Evolutionary conservation across 2,797 vertebrate species (phyloP).

Genomic region (Steatocranus sp.): DNA sequence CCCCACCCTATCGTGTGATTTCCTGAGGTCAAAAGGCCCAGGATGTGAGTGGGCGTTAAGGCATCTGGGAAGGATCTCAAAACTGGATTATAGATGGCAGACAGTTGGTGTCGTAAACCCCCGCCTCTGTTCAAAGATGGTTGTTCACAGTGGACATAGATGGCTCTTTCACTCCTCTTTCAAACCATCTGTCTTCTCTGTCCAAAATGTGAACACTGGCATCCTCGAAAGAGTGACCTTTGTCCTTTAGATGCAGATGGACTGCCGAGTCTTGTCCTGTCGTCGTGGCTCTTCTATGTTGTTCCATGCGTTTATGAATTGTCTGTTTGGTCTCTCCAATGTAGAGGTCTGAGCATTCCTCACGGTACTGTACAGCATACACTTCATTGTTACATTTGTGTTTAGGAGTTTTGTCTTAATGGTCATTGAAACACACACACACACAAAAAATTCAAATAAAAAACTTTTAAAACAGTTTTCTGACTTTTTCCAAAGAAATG

Average conservation of each 20-base stretch:
- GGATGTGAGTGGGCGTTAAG: neutral
- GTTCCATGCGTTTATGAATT: rapidly evolving
- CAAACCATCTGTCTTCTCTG: neutral
- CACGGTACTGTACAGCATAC: neutral
- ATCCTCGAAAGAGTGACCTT: neutral
- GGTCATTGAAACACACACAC: neutral
- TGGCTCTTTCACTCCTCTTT: rapidly evolving
- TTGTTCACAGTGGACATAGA: rapidly evolving
- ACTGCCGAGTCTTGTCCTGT: rapidly evolving
- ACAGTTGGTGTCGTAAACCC: neutral
- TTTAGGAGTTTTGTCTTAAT: neutral
- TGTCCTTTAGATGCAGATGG: rapidly evolving
- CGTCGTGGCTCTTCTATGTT: neutral
- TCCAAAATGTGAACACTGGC: rapidly evolving
- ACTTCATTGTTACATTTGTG: neutral
- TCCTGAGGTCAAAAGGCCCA: rapidly evolving
- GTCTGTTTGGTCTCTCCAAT: neutral
- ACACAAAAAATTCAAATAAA: rapidly evolving
- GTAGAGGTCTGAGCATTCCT: too few species aligned
- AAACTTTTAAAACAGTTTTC: neutral
- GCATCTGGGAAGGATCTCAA: neutral
- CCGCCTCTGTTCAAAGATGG: neutral
- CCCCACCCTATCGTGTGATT: neutral
- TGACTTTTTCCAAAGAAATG: neutral
- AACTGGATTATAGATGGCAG: neutral